Conservation (phyloP, 35 echinoderm and acorn worm species). For the Antedon bifida region DNA sequence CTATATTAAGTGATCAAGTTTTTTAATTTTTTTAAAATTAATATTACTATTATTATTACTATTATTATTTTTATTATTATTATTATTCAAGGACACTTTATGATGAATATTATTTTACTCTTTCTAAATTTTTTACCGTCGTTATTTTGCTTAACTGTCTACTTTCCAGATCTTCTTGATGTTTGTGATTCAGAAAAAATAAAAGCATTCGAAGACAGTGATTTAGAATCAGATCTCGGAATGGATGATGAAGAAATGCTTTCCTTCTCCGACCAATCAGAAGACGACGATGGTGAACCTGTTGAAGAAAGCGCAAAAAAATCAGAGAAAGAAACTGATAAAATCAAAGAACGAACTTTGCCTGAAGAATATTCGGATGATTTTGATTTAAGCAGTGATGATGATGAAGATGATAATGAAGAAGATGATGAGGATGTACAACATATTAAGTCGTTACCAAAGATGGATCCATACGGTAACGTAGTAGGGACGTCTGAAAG, state of each 20-base stretch:
- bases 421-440: background rate
- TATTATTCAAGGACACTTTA: no score
- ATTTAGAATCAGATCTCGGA: background rate
- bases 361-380: background rate
- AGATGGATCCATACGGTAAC: slow-evolving; percentile 77
- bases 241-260: background rate
- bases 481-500: slow-evolving; percentile 13
- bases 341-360: background rate
- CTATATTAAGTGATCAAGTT: no score
- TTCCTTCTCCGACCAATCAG: background rate
- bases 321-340: background rate
- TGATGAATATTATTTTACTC: no score
- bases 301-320: background rate
- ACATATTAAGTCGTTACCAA: background rate
- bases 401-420: background rate
- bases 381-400: background rate
- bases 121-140: no score
- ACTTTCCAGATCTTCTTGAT: slow-evolving; percentile 61
- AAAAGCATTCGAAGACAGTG: slow-evolving; percentile 14
- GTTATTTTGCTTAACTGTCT: background rate
- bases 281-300: background rate
- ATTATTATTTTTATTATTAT: no score
- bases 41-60: no score
- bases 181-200: slow-evolving; percentile 47
- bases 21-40: no score